Conservation (phyloP, 2,797 vertebrate genomes). For the Macroramphosus scolopax region DNA sequence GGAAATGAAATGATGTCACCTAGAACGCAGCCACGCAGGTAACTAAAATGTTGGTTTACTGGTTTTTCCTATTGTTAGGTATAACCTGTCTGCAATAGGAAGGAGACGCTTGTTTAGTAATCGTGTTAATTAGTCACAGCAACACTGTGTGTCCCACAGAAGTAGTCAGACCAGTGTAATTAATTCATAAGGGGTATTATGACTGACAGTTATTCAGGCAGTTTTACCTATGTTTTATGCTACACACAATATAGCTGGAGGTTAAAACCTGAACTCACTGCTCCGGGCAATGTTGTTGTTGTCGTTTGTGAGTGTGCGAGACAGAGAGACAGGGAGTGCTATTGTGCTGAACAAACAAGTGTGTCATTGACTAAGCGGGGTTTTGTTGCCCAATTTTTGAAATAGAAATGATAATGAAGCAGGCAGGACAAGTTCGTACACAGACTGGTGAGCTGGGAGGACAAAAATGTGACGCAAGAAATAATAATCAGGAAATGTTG, state of each 20-base stretch:
- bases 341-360: constrained; percentile 45
- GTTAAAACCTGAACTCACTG: constrained; percentile 4
- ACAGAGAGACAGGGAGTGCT: constrained; percentile 24
- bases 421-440: constrained; percentile 52
- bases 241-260: constrained; percentile 6
- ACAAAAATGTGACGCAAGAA: constrained; percentile 40
- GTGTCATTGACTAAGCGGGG: constrained; percentile 29
- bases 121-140: not conserved
- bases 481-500: constrained; percentile 41
- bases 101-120: not conserved
- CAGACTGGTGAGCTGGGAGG: constrained; percentile 20
- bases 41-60: constrained; percentile 27
- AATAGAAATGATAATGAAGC: constrained; percentile 45
- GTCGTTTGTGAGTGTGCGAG: constrained; percentile 11
- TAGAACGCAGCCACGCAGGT: constrained; percentile 96
- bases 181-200: too few relatives aligned
- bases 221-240: not conserved
- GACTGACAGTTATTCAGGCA: too few relatives aligned
- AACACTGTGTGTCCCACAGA: too few relatives aligned
- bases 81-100: not conserved
- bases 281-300: constrained; percentile 4
- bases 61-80: constrained; percentile 1
- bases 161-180: too few relatives aligned
- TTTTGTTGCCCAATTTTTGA: constrained; percentile 41
- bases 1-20: constrained; percentile 99